Evolutionary conservation across 2,888 invertebrate genomes (phyloP).

Genomic region (Aricia artaxerxes): DNA sequence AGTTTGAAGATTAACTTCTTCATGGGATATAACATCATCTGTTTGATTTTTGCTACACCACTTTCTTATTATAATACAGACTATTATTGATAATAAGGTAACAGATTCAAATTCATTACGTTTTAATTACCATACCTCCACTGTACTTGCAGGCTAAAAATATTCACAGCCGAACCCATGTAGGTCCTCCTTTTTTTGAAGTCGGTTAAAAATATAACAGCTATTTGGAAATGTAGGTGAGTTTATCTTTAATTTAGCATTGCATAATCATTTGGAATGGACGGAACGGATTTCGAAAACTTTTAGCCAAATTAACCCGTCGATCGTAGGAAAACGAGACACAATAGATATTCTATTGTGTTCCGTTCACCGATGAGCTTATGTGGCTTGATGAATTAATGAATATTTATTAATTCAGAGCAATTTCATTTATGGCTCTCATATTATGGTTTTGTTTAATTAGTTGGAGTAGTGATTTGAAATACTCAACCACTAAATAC

Average conservation of each 20-base stretch:
- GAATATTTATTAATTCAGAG: background rate
- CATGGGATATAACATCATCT: too few relatives aligned
- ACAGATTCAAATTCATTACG: too few relatives aligned
- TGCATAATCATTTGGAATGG: background rate
- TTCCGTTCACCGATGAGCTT: too few relatives aligned
- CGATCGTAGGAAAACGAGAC: too few relatives aligned
- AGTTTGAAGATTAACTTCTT: too few relatives aligned
- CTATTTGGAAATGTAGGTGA: background rate
- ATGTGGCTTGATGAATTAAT: background rate
- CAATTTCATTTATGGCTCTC: constrained; percentile 10
- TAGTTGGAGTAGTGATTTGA: constrained; percentile 1
- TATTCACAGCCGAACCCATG: too few relatives aligned
- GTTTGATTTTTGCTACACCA: too few relatives aligned
- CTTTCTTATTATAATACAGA: too few relatives aligned
- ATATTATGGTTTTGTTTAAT: constrained; percentile 19
- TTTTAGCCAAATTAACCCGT: background rate
- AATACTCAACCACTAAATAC: constrained; percentile 13
- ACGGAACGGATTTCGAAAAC: background rate
- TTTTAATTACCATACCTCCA: too few relatives aligned
- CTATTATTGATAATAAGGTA: too few relatives aligned
- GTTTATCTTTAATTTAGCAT: background rate
- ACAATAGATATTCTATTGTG: too few relatives aligned
- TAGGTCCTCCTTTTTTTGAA: background rate
- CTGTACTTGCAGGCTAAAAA: too few relatives aligned
- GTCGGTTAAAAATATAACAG: background rate